Conservation (phyloP, 2,797 vertebrate species). For the Phataginus tetradactyla region DNA sequence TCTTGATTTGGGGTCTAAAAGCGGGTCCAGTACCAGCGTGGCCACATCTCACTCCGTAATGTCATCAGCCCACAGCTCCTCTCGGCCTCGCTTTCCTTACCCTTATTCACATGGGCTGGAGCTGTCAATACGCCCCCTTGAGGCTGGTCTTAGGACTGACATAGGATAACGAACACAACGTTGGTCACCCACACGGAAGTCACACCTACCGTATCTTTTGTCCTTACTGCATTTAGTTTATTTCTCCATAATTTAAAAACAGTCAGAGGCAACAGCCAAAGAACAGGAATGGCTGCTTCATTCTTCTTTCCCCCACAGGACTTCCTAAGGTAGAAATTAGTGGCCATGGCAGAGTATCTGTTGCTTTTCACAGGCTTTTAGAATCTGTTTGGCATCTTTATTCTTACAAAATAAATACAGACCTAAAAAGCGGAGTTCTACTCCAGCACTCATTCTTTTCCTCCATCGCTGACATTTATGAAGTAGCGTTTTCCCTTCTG, state of each 20-base stretch:
- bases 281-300: background rate
- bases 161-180: background rate
- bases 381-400: background rate
- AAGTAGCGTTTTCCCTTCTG: background rate
- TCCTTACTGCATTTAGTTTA: background rate
- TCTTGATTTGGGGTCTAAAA: background rate
- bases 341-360: background rate
- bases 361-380: background rate
- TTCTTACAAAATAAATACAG: background rate
- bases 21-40: background rate
- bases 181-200: background rate
- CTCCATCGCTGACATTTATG: background rate
- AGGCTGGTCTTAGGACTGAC: background rate
- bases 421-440: background rate
- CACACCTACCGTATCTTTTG: background rate
- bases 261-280: background rate
- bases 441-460: background rate
- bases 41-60: rapidly evolving
- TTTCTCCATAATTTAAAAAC: background rate
- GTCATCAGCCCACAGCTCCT: rapidly evolving
- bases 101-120: background rate
- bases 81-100: background rate
- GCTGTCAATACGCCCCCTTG: background rate
- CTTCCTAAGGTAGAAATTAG: background rate
- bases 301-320: background rate